Base-by-base conservation (phyloP, 2,113 vertebrate species). In the Rhizomys pruinosus region DNA sequence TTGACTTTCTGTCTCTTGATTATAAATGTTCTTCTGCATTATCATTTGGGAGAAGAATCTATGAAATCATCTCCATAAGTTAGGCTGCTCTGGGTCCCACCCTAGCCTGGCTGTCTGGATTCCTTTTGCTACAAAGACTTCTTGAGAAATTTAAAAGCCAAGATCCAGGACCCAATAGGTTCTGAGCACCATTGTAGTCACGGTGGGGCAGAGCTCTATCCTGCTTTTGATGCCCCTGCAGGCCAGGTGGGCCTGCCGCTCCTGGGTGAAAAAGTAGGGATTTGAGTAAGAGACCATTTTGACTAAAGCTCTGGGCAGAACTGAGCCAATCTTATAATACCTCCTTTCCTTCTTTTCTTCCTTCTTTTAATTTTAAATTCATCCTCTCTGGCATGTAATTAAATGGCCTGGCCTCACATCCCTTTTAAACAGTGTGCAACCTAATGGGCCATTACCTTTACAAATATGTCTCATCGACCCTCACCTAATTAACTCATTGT, bases 381-480 rank as follows among this genome's bases (percentile, higher is more conserved):
- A 64, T 37, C 22, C 7, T 86, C 76, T 47, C 91, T 79, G 59
- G 29, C 76, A 52, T 87, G 52, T 69, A 87, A 90, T 85, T 81
- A 85, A 94, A 39, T 81, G 79, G 68, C 80, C 44, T 27, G 25
- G 29, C 80, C 82, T 68, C 66, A 37, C 44, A 71, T 59, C 34
- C 22, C 52, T 93, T 95, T 86, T 71, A 93, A 68, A 89, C 32
- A 39, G 52, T 27, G 29, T 13, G 34, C 37, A 71, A 47, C 27
- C 47, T 84, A 73, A 77, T 77, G 90, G 74, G 34, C 57, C 89
- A 92, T 86, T 88, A 59, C 29, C 52, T 94, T 79, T 88, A 76
- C 44, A 87, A 77, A 86, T 69, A 87, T 17, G 80, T 47, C 64
- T 71, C 32, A 68, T 71, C n/a, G 34, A 44, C 68, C 52, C 55